These are phyloP conservation scores for Meteorus sp. DNA, from an alignment of 1,140 invertebrate species.

Conservation along the genomic window DNA sequence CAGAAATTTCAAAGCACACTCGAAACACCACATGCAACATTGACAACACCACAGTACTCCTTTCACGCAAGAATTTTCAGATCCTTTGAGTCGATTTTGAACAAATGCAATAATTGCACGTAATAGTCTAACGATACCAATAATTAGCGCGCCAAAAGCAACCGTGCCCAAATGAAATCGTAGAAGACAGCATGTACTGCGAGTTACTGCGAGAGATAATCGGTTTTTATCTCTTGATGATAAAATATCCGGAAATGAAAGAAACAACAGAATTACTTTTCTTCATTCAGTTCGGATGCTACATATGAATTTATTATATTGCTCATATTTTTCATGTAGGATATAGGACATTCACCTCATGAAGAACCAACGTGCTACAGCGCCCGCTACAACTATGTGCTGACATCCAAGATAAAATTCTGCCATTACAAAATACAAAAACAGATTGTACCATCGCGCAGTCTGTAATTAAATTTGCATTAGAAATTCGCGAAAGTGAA, in stretches of 20 bases:
- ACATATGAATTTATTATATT: no score
- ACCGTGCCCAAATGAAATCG: constrained; percentile 77
- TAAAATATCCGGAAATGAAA: constrained; percentile 18
- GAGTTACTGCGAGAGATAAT: constrained; percentile 63
- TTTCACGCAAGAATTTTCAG: constrained; percentile 49
- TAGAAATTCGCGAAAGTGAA: no score
- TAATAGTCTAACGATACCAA: constrained; percentile 71
- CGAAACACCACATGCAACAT: constrained; percentile 75
- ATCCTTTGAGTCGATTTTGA: constrained; percentile 52
- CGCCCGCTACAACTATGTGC: constrained; percentile 75
- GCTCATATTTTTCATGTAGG: no score
- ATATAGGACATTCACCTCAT: constrained; percentile 62
- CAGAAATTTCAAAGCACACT: constrained; percentile 73
- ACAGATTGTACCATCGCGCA: constrained; percentile 69
- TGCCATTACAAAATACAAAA: constrained; percentile 72
- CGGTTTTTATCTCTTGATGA: constrained; percentile 66
- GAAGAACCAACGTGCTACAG: constrained; percentile 78
- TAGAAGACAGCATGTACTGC: constrained; percentile 63
- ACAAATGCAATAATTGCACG: constrained; percentile 59
- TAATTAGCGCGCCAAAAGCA: constrained; percentile 75
- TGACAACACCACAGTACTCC: constrained; percentile 66
- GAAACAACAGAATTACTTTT: neutral
- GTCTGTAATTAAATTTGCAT: constrained; percentile 50
- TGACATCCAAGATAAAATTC: constrained; percentile 79
- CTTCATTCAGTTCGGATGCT: no score